Conservation (phyloP, 2,888 invertebrate genomes). For the Xestia xanthographa region DNA sequence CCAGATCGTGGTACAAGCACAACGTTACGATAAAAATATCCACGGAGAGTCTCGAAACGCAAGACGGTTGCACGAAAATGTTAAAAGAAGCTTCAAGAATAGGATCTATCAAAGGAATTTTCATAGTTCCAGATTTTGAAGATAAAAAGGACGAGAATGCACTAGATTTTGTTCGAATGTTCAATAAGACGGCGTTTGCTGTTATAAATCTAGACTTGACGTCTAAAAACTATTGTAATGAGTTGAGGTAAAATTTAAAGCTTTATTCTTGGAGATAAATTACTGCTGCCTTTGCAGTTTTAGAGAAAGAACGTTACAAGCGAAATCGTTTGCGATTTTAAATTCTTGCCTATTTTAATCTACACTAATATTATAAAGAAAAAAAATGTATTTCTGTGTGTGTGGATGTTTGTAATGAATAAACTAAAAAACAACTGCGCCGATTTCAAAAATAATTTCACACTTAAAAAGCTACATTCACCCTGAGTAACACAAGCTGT, state of each 20-base stretch:
- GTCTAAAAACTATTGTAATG: slow-evolving; percentile 72
- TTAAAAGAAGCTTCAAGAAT: slow-evolving; percentile 72
- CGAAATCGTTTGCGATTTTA: slow-evolving; percentile 6
- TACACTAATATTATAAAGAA: too few relatives aligned
- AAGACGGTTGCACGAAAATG: slow-evolving; percentile 71
- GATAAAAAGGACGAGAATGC: slow-evolving; percentile 56
- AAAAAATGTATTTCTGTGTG: too few relatives aligned
- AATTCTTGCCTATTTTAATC: background rate
- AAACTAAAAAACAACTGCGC: too few relatives aligned
- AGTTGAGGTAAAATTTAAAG: slow-evolving; percentile 72
- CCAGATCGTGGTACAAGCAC: slow-evolving; percentile 74
- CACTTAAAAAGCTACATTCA: too few relatives aligned
- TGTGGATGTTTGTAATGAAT: too few relatives aligned
- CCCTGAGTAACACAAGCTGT: too few relatives aligned
- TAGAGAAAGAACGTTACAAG: slow-evolving; percentile 3
- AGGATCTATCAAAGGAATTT: slow-evolving; percentile 77
- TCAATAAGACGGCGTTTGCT: slow-evolving; percentile 69
- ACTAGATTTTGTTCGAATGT: slow-evolving; percentile 66
- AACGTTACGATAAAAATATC: slow-evolving; percentile 72
- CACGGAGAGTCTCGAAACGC: slow-evolving; percentile 72
- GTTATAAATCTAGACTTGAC: slow-evolving; percentile 76
- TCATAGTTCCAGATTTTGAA: slow-evolving; percentile 69
- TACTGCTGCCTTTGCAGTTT: slow-evolving; percentile 13
- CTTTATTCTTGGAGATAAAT: slow-evolving; percentile 47
- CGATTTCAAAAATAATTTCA: too few relatives aligned